Base-by-base conservation (phyloP, 1,140 invertebrate genomes). In the Acromyrmex charruanus region DNA sequence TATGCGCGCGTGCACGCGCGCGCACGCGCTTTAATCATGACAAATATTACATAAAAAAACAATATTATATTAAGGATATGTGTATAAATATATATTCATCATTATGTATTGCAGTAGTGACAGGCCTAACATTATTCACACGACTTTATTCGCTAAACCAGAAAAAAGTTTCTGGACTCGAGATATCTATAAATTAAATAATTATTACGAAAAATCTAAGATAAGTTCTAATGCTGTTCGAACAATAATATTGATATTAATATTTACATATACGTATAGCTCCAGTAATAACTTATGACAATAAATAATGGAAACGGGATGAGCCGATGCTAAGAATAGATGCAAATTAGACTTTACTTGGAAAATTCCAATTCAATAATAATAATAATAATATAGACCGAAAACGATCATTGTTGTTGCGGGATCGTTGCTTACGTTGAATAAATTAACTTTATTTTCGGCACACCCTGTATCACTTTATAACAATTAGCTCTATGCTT, bases 211-310 rank as follows among this genome's bases (percentile, higher is more conserved):
- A 89, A 86, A 89, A 90, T 75, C 86, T 95, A 95, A 93, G 92
- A 92, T 95, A 95, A 95, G 94, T 92, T 94, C 89, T 90, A 93
- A 95, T 95, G 95, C 95, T 95, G 94, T 95, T 95, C 94, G 95
- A 95, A 95, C 95, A 95, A 95, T 95, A 95, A 95, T 95, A 93
- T 90, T 92, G 92, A 95, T 93, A 94, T 92, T 93, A 93, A 94
- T 92, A 93, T 87, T 89, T 77, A 91, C 88, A 88, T 93, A 94
- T 94, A 94, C 74, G 66, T 91, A 94, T 92, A 92, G 88, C 81
- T 91, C 87, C 90, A 92, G 89, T 92, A 92, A 94, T 93, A 93
- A 93, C 92, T 92, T 86, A 90, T 71, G 94, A 94, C 93, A 94
- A 94, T 94, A 94, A 94, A 85, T 61, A 65, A 74, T 66, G 21